These are phyloP conservation scores for Lasioglossum lativentre DNA, from an alignment of 2,888 invertebrate genomes.

Conservation along the genomic window DNA sequence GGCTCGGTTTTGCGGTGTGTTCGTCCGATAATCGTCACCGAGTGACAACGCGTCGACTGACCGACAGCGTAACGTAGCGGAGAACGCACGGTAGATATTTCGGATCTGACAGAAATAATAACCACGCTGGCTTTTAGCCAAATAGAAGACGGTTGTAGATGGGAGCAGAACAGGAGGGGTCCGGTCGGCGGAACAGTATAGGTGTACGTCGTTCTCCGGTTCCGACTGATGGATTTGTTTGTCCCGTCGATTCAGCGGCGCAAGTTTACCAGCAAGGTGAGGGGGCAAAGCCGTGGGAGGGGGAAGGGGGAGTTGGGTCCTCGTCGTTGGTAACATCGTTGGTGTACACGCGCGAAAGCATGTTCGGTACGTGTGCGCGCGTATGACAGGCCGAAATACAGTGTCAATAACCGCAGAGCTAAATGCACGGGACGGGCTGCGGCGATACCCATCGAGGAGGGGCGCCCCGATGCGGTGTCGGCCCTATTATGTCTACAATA, in stretches of 20 bases:
- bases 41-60: background rate
- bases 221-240: conserved; percentile 79
- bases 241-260: conserved; percentile 70
- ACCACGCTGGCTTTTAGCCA: conserved; percentile 78
- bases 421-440: conserved; percentile 62
- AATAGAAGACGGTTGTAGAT: conserved; percentile 61
- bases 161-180: background rate
- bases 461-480: conserved; percentile 69
- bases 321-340: conserved; percentile 24
- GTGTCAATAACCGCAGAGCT: conserved; percentile 67
- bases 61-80: background rate
- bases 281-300: background rate
- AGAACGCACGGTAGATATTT: conserved; percentile 64
- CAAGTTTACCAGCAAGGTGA: conserved; percentile 62
- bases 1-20: background rate
- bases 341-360: conserved; percentile 23
- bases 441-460: conserved; percentile 54
- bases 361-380: conserved; percentile 28
- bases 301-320: too few species aligned
- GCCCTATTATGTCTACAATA: conserved; percentile 72
- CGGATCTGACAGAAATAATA: conserved; percentile 75
- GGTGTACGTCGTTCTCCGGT: conserved; percentile 34
- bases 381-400: conserved; percentile 61
- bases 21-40: background rate
- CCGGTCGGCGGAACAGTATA: conserved; percentile 2